phyloP scores from a whole-genome alignment of 1,140 invertebrate species.

The Drosophila chauvacae region DNA sequence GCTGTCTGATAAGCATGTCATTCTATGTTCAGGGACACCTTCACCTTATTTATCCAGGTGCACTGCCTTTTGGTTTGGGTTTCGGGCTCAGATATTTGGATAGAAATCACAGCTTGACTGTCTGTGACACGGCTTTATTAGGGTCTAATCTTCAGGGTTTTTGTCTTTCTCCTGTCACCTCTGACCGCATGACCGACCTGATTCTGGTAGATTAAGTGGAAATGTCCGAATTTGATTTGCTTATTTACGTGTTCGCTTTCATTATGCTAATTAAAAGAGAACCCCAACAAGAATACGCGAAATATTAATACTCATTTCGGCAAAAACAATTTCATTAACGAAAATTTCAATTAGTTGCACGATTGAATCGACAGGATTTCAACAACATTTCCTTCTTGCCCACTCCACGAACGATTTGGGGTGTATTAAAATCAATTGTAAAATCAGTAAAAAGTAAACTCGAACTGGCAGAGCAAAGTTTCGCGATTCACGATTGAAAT shows the following conservation, averaged over 20 bases:
- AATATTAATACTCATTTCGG: conserved; percentile 57
- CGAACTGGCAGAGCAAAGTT: conserved; percentile 61
- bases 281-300: conserved; percentile 15
- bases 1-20: not conserved
- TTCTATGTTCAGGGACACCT: not conserved
- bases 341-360: conserved; percentile 80
- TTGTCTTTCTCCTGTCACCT: conserved; percentile 1
- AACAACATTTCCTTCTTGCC: conserved; percentile 35
- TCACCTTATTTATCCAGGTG: not conserved
- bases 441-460: conserved; percentile 77
- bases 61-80: not conserved
- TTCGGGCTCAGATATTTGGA: conserved; percentile 1
- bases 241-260: conserved; percentile 24
- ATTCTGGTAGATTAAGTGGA: conserved; percentile 32
- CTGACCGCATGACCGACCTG: conserved; percentile 13
- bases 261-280: conserved; percentile 42
- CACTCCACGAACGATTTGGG: not conserved
- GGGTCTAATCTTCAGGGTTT: conserved; percentile 30
- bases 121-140: conserved; percentile 52
- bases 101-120: conserved; percentile 20
- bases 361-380: conserved; percentile 81
- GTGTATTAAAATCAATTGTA: conserved; percentile 78
- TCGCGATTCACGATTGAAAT: conserved; percentile 81
- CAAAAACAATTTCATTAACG: conserved; percentile 70
- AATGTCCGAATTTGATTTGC: conserved; percentile 32